A percentile compares a stretch with the other conserved stretches of the same genome.
phyloP scores from a whole-genome alignment of 2,888 invertebrate genomes.

The Mythimna ferrago region DNA sequence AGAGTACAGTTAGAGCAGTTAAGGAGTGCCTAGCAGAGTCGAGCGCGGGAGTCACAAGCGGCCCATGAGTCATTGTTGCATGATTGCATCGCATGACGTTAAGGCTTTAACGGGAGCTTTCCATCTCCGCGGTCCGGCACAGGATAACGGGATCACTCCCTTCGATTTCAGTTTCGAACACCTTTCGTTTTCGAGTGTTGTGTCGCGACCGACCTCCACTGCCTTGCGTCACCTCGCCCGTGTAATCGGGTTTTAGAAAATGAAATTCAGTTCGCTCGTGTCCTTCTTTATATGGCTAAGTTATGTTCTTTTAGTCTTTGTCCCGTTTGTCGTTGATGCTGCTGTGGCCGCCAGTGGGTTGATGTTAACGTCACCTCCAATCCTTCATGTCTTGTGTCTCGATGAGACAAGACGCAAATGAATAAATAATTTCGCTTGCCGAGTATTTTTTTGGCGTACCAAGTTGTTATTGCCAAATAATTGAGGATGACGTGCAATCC shows the following conservation, averaged over 20 bases:
- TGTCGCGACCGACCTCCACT: slow-evolving; percentile 83
- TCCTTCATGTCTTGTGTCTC: slow-evolving; percentile 10
- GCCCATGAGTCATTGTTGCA: slow-evolving; percentile 75
- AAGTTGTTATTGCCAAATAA: slow-evolving; percentile 28
- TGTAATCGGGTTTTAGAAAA: slow-evolving; percentile 90
- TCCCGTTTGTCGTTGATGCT: slow-evolving; percentile 68
- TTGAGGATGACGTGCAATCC: slow-evolving; percentile 17
- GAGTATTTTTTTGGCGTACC: slow-evolving; percentile 20
- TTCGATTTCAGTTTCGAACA: slow-evolving; percentile 88
- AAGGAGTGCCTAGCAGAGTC: slow-evolving; percentile 55
- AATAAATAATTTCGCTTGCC: slow-evolving; percentile 32
- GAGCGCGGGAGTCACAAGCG: slow-evolving; percentile 52
- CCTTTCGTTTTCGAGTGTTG: slow-evolving; percentile 88
- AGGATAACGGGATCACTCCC: slow-evolving; percentile 89
- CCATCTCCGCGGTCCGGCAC: slow-evolving; percentile 82
- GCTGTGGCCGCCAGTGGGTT: slow-evolving; percentile 23
- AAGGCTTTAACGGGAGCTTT: slow-evolving; percentile 86
- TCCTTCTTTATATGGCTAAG: slow-evolving; percentile 85
- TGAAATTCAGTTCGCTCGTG: slow-evolving; percentile 87
- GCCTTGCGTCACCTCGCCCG: slow-evolving; percentile 83
- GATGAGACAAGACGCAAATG: slow-evolving; percentile 23
- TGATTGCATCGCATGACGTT: slow-evolving; percentile 78
- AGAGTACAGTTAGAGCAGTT: slow-evolving; percentile 66
- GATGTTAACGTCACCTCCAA: slow-evolving; percentile 36
- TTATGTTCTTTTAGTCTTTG: slow-evolving; percentile 79